A percentile compares a stretch with the other conserved stretches of the same genome.
Evolutionary conservation across 2,797 vertebrate species (phyloP).

Genomic region (Odontamblyopus lacepedii): DNA sequence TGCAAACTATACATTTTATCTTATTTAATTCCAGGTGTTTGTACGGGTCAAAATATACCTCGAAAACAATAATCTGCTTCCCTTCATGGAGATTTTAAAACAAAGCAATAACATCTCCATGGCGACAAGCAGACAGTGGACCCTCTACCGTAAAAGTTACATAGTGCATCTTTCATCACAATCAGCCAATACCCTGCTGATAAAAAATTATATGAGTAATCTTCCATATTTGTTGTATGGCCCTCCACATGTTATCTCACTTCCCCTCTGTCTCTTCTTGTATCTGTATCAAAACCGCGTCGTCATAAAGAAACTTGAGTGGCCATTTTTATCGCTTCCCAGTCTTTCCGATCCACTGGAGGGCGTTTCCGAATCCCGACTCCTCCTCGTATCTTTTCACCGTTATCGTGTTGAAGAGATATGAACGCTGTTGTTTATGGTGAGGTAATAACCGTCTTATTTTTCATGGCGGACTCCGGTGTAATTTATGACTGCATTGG

Average conservation of each 20-base stretch:
- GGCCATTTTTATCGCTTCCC: slow-evolving; percentile 46
- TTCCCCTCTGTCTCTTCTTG: slow-evolving; percentile 39
- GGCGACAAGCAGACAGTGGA: too few species aligned
- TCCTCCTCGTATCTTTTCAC: slow-evolving; percentile 60
- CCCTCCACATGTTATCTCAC: slow-evolving; percentile 50
- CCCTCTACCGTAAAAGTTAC: too few species aligned
- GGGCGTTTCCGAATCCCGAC: slow-evolving; percentile 62
- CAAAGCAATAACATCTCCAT: too few species aligned
- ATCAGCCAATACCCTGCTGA: neutral
- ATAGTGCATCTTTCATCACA: too few species aligned
- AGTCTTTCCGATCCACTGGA: slow-evolving; percentile 14
- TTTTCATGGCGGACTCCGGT: slow-evolving; percentile 65
- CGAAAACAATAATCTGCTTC: too few species aligned
- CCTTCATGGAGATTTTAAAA: too few species aligned
- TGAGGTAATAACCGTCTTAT: slow-evolving; percentile 76
- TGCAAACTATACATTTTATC: too few species aligned
- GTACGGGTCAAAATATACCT: too few species aligned
- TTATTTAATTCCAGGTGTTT: too few species aligned
- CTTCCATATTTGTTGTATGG: slow-evolving; percentile 41
- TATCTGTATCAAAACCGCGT: slow-evolving; percentile 26
- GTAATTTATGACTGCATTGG: slow-evolving; percentile 75
- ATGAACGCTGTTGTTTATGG: slow-evolving; percentile 71
- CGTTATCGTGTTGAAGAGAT: slow-evolving; percentile 71
- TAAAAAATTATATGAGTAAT: neutral
- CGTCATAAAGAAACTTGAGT: neutral